Evolutionary conservation across 2,888 invertebrate species (phyloP), one percentile per base, ranked within the genome.

Genomic region (Dascillus cervinus): DNA sequence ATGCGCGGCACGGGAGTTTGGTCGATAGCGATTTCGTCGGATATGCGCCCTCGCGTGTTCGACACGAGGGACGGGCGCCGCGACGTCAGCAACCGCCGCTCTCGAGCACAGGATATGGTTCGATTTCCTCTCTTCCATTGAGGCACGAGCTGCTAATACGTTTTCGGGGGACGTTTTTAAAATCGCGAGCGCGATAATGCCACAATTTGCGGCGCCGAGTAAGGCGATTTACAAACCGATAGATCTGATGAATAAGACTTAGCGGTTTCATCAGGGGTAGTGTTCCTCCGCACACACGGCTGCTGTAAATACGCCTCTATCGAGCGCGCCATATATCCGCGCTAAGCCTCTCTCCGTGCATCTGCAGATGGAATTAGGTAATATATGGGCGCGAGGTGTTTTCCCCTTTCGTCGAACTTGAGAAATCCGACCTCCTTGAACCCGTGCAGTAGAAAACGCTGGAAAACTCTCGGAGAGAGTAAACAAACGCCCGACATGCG

Each of bases 341-440:
- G 40, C 45, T 45, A 43, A 43, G 45, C 45, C 37, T 30, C 41
- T 32, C 38, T 35, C 34, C 35, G 32, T 41, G 43, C 39, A 41
- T 45, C 43, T 41, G 43, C 44, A 38, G 44, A 46, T 44, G 44
- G 48, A 48, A 50, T 50, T 50, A 47, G 48, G 48, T 50, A 47
- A 50, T 47, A 50, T 50, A 50, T 50, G 40, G 46, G 32, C 17
- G 23, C 27, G 34, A 34, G 38, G 26, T 39, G 35, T 34, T 30
- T 29, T 22, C 15, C 23, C 26, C 29, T 25, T 31, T 32, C 32
- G 34, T 27, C 30, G 34, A 44, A 45, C 45, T 42, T 37, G 37
- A 39, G 44, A 44, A 44, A 46, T 44, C 44, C 46, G 41, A 37
- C 42, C 29, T 31, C 24, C n/a, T 26, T 32, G 28, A 32, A 42